Evolutionary conservation across 1,140 invertebrate species (phyloP).

Genomic region (Pteromalus puparum): DNA sequence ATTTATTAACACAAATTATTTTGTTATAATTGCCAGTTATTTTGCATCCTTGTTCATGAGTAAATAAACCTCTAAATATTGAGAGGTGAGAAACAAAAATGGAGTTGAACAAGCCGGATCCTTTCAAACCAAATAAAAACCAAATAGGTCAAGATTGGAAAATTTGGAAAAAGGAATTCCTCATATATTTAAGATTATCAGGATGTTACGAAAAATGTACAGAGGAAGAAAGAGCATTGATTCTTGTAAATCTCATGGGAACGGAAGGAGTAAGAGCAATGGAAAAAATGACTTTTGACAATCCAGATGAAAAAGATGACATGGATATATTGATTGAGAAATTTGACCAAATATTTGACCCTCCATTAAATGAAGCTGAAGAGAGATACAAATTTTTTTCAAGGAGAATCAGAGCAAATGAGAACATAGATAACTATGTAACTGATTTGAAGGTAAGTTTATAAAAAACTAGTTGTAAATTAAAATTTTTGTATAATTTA

Average conservation of each 20-base stretch:
- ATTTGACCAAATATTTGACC: constrained; percentile 48
- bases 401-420: not conserved
- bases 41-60: not conserved
- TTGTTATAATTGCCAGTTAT: not conserved
- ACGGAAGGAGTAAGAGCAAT: constrained; percentile 43
- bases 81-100: not conserved
- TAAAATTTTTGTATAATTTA: not conserved
- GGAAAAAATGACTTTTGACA: constrained; percentile 41
- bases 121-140: constrained; percentile 18
- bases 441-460: constrained; percentile 12
- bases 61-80: not conserved
- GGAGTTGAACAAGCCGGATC: not conserved
- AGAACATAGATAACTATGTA: constrained; percentile 11
- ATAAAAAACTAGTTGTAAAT: not conserved
- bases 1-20: not conserved
- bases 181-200: constrained; percentile 4
- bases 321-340: constrained; percentile 49
- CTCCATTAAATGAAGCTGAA: constrained; percentile 9
- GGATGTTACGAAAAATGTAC: not conserved
- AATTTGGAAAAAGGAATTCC: constrained; percentile 51
- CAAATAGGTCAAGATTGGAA: constrained; percentile 24
- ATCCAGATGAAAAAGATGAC: constrained; percentile 9
- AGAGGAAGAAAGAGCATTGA: constrained; percentile 2
- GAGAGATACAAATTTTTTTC: constrained; percentile 10
- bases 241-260: constrained; percentile 54